These are phyloP conservation scores for Saccopteryx leptura DNA, from an alignment of 2,113 vertebrate genomes.

Conservation along the genomic window DNA sequence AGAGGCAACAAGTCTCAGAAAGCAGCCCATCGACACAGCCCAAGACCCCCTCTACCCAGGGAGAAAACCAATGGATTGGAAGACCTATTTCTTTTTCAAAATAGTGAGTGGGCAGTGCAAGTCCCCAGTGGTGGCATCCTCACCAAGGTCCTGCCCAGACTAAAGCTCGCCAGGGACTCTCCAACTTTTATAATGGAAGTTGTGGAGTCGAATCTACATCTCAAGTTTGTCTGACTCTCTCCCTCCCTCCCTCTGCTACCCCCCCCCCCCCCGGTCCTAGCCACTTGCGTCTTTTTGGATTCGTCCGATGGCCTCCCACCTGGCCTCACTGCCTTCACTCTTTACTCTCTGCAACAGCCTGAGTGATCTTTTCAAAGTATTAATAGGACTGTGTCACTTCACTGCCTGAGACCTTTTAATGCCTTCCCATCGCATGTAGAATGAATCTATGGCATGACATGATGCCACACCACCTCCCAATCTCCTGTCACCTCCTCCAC, in stretches of 20 bases:
- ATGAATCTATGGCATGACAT: neutral
- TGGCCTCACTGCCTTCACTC: neutral
- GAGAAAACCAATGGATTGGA: neutral
- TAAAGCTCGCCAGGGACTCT: neutral
- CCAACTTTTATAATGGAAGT: neutral
- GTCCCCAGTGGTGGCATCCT: neutral
- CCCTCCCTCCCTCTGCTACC: neutral
- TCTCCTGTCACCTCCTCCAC: neutral
- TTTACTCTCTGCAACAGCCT: neutral
- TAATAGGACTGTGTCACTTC: neutral
- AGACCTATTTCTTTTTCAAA: neutral
- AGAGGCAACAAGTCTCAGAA: neutral
- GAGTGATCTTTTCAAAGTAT: neutral
- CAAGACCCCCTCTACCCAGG: neutral
- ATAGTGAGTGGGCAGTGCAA: neutral
- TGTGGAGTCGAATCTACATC: neutral
- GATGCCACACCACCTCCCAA: neutral
- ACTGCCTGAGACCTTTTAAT: neutral
- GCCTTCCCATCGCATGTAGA: neutral
- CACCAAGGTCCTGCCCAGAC: neutral
- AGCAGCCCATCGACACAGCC: neutral
- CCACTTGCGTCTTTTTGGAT: neutral
- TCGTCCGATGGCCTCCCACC: neutral
- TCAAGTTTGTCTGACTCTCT: neutral
- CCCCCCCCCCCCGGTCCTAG: too few relatives aligned